phyloP scores from a whole-genome alignment of 2,888 invertebrate genomes.

The Drosophila mayaguana region DNA sequence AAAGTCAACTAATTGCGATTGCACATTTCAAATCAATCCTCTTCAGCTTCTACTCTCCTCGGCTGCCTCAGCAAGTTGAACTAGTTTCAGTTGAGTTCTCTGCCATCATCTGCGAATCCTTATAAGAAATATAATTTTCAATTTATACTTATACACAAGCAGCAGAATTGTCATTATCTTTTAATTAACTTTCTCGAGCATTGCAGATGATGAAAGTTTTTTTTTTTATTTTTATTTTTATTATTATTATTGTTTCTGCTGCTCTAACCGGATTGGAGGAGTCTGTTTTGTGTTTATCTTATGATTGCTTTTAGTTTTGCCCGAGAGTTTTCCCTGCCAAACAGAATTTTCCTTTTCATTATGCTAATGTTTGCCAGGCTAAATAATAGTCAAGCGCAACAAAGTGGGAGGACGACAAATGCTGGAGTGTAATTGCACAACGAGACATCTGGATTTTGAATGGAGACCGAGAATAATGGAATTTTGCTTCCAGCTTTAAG shows the following conservation, averaged over 20 bases:
- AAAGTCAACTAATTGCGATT: not conserved
- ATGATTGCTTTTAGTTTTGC: constrained; percentile 59
- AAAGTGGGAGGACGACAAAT: constrained; percentile 26
- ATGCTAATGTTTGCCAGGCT: constrained; percentile 34
- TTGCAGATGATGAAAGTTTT: constrained; percentile 41
- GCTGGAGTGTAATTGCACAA: constrained; percentile 38
- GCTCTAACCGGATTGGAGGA: constrained; percentile 17
- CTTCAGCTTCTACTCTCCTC: not conserved
- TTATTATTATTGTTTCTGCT: constrained; percentile 17
- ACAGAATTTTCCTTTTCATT: constrained; percentile 52
- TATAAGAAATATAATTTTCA: not conserved
- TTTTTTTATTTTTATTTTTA: not conserved
- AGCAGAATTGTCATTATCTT: constrained; percentile 55
- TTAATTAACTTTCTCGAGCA: constrained; percentile 55
- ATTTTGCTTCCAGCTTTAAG: constrained; percentile 22
- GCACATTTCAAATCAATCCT: not conserved
- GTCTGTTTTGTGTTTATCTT: constrained; percentile 60
- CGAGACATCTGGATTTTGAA: constrained; percentile 26
- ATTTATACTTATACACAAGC: constrained; percentile 12
- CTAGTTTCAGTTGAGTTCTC: not conserved
- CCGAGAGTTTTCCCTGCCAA: constrained; percentile 55
- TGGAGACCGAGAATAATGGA: constrained; percentile 14
- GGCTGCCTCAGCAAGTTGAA: not conserved
- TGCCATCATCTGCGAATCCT: not conserved
- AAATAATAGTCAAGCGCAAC: constrained; percentile 34